A percentile compares a stretch with the other conserved stretches of the same genome.
phyloP scores from a whole-genome alignment of 2,888 invertebrate genomes.

The Sphaerolaimus hirsutus region DNA sequence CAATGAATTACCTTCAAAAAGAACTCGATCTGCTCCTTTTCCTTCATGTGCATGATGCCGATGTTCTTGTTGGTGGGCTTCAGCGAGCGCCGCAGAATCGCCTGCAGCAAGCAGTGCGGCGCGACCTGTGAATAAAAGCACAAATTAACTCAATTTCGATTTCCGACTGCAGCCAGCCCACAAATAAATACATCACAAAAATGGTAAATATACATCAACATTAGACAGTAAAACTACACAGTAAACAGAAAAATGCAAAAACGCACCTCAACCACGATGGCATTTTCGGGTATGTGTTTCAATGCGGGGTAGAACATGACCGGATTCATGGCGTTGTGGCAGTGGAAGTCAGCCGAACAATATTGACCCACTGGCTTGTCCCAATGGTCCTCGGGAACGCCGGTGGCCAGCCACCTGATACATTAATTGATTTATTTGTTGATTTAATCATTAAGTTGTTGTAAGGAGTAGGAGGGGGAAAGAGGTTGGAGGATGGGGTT shows the following conservation, averaged over 20 bases:
- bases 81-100: constrained; percentile 63
- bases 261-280: constrained; percentile 50
- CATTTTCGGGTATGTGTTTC: constrained; percentile 55
- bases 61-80: constrained; percentile 48
- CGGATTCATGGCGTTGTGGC: constrained; percentile 30
- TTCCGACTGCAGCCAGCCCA: too few relatives aligned
- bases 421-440: not conserved
- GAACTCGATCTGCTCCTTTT: not conserved
- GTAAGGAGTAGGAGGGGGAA: too few relatives aligned
- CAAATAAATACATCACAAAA: too few relatives aligned
- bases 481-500: too few relatives aligned
- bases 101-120: constrained; percentile 75
- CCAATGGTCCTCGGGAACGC: constrained; percentile 66
- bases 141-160: too few relatives aligned
- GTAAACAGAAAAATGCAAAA: not conserved
- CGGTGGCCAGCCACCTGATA: constrained; percentile 65
- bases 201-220: too few relatives aligned
- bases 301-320: constrained; percentile 45
- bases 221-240: not conserved
- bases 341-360: not conserved
- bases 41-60: constrained; percentile 48
- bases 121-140: too few relatives aligned
- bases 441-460: too few relatives aligned
- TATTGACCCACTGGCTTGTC: constrained; percentile 41
- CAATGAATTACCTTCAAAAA: too few relatives aligned